A percentile compares a stretch with the other conserved stretches of the same genome.
These are phyloP conservation scores for Ennomos fuscantarius DNA, from an alignment of 2,888 invertebrate species.

Conservation along the genomic window DNA sequence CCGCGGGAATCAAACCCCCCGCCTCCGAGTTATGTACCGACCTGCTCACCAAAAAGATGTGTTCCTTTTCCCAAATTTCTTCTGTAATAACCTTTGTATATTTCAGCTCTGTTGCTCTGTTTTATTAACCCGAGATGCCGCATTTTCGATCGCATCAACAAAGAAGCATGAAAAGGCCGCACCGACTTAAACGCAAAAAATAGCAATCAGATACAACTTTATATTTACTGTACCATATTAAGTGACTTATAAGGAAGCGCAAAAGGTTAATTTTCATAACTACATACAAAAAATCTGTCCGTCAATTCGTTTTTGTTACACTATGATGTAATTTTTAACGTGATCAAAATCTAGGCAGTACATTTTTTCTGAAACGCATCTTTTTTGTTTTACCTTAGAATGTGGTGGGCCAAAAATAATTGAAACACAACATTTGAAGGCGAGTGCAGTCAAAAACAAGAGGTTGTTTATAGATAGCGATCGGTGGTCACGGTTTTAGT, in stretches of 20 bases:
- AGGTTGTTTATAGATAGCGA: constrained; percentile 42
- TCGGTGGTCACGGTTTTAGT: constrained; percentile 53
- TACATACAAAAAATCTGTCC: constrained; percentile 23
- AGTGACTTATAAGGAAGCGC: constrained; percentile 40
- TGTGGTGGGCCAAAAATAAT: background rate
- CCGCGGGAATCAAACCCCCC: too few relatives aligned
- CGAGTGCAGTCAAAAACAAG: constrained; percentile 19
- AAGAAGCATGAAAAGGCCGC: constrained; percentile 31
- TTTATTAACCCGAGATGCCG: constrained; percentile 12
- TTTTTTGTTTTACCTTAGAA: background rate
- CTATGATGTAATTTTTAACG: constrained; percentile 13
- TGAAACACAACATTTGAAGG: constrained; percentile 1
- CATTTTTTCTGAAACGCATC: constrained; percentile 2
- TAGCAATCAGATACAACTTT: constrained; percentile 32
- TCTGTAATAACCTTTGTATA: background rate
- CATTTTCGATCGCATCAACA: constrained; percentile 33
- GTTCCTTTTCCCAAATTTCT: too few relatives aligned
- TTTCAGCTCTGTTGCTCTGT: background rate
- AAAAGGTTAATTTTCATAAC: constrained; percentile 35
- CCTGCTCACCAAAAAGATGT: too few relatives aligned
- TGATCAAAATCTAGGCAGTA: constrained; percentile 24
- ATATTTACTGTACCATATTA: constrained; percentile 35
- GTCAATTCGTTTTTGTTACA: constrained; percentile 27
- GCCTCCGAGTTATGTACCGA: too few relatives aligned
- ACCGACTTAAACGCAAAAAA: constrained; percentile 41